Base-by-base conservation (phyloP, 2,888 invertebrate genomes). In the Dasypolia templi region DNA sequence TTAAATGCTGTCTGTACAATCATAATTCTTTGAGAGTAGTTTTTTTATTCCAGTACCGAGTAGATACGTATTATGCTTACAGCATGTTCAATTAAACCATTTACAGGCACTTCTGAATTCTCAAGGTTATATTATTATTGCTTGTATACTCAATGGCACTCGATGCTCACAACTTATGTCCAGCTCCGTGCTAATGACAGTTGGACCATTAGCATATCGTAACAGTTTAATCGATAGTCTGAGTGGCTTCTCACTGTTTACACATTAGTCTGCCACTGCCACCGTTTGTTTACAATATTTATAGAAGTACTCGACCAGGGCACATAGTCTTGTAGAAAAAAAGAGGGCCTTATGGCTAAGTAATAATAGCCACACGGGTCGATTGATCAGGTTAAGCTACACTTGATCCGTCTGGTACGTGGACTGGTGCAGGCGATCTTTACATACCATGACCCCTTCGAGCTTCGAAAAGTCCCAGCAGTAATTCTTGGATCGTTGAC, bases 151-250 rank as follows among this genome's bases (percentile, higher is more conserved):
- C 39, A 51, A 53, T 53, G 46, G 62, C 66, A 67, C 62, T 78
- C 51, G 14, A 74, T 66, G 49, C 42, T 19, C 59, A 72, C 72
- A 81, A 77, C 67, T 81, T 77, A 80, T 80, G 67, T 80, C 56
- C 58, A 59, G 67, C 61, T 44, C 55, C 22, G 59, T 80, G 79
- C 65, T 65, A 70, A 80, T 70, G 79, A 80, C 76, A 75, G 79
- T 75, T 75, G 44, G 51, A 75, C 65, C 81, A 81, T 79, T 81
- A 80, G 44, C 69, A 75, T 75, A 80, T 80, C 81, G 14, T 32
- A 80, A 80, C 79, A 79, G 75, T 75, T 56, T 75, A 79, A 79
- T 80, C 75, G 69, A 80, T 79, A 65, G 75, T 53, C 44, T 29
- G 63, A 78, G 75, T 79, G 80, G 75, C 11, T 67, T 74, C 53